Base-by-base conservation (phyloP, 2,113 vertebrate species). In the Engraulis encrasicolus region DNA sequence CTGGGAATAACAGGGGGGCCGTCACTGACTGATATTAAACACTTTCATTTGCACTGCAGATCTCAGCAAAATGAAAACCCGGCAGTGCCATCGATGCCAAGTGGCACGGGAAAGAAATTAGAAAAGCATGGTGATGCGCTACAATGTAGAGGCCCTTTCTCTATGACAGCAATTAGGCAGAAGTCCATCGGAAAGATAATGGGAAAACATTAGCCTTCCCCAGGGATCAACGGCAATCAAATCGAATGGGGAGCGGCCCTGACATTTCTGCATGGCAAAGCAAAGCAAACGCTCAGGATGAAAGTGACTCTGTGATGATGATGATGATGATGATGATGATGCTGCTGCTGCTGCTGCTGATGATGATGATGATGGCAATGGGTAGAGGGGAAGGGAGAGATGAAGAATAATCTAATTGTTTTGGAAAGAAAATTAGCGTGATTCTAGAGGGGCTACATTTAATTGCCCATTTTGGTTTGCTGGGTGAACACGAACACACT, bases 101-200 rank as follows among this genome's bases (percentile, higher is more conserved):
- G 27, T 14, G 31, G 66, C 12, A 74, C 34, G 66, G 34, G 27
- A 34, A 74, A 34, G n/a, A n/a, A n/a, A n/a, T n/a, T n/a, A 74
- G 5, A 54, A 17, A 54, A 20, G 14, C 52, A 19, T 34, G 14
- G 17, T 74, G 66, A 74, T 74, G 66, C 27, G 7, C 66, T 74
- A 9, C 34, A 31, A 74, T 74, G 31, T 34, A 19, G n/a, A n/a
- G 66, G 66, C 66, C 66, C 66, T 74, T 31, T 31, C 66, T n/a
- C n/a, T n/a, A n/a, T 74, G 66, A 74, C 66, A 74, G 66, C 66
- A 74, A 74, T 74, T 74, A 74, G 66, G 27, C 15, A 5, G 1
- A 14, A 74, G 66, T 74, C 66, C 31, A 74, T 74, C 66, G 34
- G 27, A 31, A 74, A 74, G 66, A 74, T 74, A 74, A 74, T 74